Evolutionary conservation across 2,113 vertebrate genomes (phyloP).

Genomic region (Brachypteracias leptosomus): DNA sequence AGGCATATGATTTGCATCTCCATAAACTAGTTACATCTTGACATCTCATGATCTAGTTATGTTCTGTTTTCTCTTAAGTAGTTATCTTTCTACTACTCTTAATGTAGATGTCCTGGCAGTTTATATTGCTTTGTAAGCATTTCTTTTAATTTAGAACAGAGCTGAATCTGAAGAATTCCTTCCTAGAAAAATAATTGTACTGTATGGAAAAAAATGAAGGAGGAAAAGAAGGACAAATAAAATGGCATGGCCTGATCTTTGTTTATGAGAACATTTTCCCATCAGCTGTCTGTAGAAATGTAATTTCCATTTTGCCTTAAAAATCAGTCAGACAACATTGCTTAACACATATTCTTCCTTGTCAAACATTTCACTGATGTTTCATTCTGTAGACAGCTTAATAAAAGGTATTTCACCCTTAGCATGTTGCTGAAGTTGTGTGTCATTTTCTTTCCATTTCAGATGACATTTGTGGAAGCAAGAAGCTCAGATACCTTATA

Average conservation of each 20-base stretch:
- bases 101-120: not conserved
- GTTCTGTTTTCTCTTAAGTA: not conserved
- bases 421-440: not conserved
- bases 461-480: slow-evolving; percentile 17
- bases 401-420: slow-evolving; percentile 43
- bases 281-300: slow-evolving; percentile 1
- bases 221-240: not conserved
- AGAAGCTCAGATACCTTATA: not conserved
- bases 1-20: not conserved
- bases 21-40: not conserved
- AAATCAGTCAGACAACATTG: slow-evolving; percentile 19
- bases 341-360: slow-evolving; percentile 15
- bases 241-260: not conserved
- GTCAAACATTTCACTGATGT: slow-evolving; percentile 48
- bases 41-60: not conserved
- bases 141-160: not conserved
- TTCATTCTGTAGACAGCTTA: slow-evolving; percentile 37
- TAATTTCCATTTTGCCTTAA: slow-evolving; percentile 43
- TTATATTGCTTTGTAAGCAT: not conserved
- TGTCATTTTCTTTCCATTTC: slow-evolving; percentile 38
- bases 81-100: not conserved
- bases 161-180: not conserved
- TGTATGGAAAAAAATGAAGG: not conserved
- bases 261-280: not conserved
- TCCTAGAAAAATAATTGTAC: not conserved